Percentiles rank a stretch among this genome's conserved stretches.
Evolutionary conservation across 2,113 vertebrate genomes (phyloP).

Genomic region (Phyllostomus hastatus): DNA sequence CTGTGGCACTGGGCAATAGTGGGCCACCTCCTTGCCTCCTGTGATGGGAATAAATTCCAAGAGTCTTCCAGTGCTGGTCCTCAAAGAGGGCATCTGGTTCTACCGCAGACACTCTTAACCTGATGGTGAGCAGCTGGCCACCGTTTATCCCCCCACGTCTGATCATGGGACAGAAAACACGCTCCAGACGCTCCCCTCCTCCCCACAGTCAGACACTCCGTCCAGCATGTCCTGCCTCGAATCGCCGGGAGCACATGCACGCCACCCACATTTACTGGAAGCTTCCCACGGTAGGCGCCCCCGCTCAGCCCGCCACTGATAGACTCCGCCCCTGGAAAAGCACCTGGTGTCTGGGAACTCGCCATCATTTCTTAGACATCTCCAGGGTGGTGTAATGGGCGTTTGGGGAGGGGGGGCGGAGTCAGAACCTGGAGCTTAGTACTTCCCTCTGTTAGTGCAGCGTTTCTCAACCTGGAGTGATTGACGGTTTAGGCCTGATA

Average conservation of each 20-base stretch:
- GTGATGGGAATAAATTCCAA: slow-evolving; percentile 16
- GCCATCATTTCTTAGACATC: background rate
- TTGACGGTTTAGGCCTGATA: background rate
- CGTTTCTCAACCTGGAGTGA: background rate
- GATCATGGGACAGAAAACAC: background rate
- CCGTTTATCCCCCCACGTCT: background rate
- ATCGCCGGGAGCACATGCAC: background rate
- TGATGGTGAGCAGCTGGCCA: slow-evolving; percentile 56
- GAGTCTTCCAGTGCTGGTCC: slow-evolving; percentile 48
- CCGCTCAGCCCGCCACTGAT: background rate
- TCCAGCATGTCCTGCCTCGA: background rate
- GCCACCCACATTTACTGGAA: background rate
- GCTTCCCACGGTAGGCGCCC: background rate
- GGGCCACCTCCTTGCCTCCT: slow-evolving; percentile 25
- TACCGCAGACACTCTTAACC: background rate
- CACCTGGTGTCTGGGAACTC: background rate
- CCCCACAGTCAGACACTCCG: background rate
- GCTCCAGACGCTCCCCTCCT: background rate
- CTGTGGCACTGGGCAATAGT: slow-evolving; percentile 1
- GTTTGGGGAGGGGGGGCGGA: rapidly evolving
- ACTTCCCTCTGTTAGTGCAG: background rate
- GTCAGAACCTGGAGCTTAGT: background rate
- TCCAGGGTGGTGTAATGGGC: background rate
- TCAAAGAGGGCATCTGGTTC: slow-evolving; percentile 58
- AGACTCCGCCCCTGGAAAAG: background rate